phyloP scores from a whole-genome alignment of 2,888 invertebrate genomes.

The Dryadula phaetusa region DNA sequence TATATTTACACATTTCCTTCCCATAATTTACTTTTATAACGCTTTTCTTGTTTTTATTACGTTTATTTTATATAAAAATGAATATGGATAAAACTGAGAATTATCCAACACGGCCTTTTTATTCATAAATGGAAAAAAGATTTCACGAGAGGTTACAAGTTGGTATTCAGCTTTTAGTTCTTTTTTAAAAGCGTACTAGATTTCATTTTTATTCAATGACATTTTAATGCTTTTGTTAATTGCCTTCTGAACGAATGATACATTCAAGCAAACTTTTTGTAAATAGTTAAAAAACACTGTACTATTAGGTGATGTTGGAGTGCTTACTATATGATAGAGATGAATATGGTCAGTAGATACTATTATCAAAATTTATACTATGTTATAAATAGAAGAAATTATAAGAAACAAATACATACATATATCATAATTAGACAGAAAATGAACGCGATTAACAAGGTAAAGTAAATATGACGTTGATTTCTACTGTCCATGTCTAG shows the following conservation, averaged over 20 bases:
- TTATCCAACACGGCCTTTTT: conserved; percentile 12
- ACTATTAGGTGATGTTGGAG: background rate
- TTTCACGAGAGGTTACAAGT: conserved; percentile 24
- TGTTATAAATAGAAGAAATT: too few relatives aligned
- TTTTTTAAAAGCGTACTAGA: conserved; percentile 15
- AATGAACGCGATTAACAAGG: too few relatives aligned
- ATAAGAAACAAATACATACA: too few relatives aligned
- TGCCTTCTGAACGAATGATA: conserved; percentile 10
- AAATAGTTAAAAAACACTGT: background rate
- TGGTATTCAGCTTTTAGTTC: conserved; percentile 16
- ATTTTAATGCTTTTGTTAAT: conserved; percentile 17
- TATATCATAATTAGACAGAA: too few relatives aligned
- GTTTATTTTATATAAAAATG: conserved; percentile 22
- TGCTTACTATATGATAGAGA: background rate
- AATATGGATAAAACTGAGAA: conserved; percentile 17
- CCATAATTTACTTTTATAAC: conserved; percentile 9
- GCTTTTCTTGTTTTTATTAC: conserved; percentile 5
- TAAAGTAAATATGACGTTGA: too few relatives aligned
- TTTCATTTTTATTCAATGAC: conserved; percentile 10
- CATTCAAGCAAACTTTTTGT: conserved; percentile 5
- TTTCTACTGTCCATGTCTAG: too few relatives aligned
- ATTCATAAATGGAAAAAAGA: conserved; percentile 23
- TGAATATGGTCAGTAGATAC: background rate
- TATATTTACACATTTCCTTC: background rate
- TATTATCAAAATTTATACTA: too few relatives aligned